Evolutionary conservation across 2,797 vertebrate species (phyloP).

Genomic region (Thripadectes ignobilis): DNA sequence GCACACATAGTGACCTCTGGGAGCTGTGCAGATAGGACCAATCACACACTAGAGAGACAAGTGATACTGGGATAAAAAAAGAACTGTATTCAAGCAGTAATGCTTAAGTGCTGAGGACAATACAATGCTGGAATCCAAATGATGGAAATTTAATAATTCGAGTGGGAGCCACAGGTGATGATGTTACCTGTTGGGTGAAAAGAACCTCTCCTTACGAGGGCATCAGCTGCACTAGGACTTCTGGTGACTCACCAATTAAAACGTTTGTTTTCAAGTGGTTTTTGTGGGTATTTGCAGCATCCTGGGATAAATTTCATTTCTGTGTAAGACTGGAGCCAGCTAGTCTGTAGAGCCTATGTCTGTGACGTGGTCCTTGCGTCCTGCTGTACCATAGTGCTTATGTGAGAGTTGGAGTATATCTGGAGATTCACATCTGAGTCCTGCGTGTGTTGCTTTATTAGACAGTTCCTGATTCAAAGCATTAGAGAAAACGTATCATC

Average conservation of each 20-base stretch:
- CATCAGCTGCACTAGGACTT: neutral
- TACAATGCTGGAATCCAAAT: neutral
- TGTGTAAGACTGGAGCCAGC: neutral
- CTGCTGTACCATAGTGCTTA: neutral
- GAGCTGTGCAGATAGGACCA: neutral
- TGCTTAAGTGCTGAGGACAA: neutral
- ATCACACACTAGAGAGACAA: neutral
- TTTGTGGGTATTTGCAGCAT: neutral
- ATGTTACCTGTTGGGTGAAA: accelerated
- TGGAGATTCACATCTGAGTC: accelerated
- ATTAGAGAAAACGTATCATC: neutral
- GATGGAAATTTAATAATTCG: neutral
- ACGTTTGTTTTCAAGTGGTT: neutral
- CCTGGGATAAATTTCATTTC: neutral
- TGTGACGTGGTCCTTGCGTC: neutral
- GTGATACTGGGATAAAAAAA: neutral
- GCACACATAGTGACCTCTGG: neutral
- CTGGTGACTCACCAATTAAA: neutral
- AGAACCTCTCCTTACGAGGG: neutral
- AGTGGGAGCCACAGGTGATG: accelerated
- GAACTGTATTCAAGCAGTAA: neutral
- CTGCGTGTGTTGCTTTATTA: neutral
- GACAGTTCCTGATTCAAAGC: neutral
- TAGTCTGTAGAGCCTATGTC: neutral
- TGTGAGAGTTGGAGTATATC: neutral